Percentiles rank a stretch among this genome's conserved stretches.
phyloP scores from a whole-genome alignment of 2,888 invertebrate species.

The Amiota minor region DNA sequence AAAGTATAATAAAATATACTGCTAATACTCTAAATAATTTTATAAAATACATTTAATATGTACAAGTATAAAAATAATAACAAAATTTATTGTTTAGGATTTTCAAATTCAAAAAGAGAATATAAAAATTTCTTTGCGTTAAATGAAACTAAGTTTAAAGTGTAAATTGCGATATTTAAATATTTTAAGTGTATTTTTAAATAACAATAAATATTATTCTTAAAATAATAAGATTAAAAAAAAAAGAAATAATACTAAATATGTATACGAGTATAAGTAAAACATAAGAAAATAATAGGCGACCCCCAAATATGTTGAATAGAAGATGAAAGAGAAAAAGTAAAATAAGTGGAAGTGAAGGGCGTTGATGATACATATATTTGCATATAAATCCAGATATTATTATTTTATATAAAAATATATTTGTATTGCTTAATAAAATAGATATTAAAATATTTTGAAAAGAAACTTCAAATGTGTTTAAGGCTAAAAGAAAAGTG shows the following conservation, averaged over 20 bases:
- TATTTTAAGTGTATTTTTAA: not conserved
- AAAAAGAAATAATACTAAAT: conserved; percentile 31
- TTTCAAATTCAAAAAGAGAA: conserved; percentile 61
- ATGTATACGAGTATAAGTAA: conserved; percentile 52
- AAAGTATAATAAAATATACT: too few species aligned
- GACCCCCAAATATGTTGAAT: not conserved
- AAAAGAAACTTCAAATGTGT: conserved; percentile 29
- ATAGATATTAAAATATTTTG: conserved; percentile 23
- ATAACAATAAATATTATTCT: conserved; percentile 49
- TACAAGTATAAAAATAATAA: too few species aligned
- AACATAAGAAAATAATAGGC: not conserved
- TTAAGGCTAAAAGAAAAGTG: conserved; percentile 24
- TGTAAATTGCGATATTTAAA: not conserved
- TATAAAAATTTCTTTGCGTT: conserved; percentile 19
- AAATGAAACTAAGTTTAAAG: conserved; percentile 22
- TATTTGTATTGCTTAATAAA: conserved; percentile 2
- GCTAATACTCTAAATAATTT: too few species aligned
- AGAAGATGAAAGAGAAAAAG: not conserved
- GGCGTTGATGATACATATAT: conserved; percentile 18
- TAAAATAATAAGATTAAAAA: conserved; percentile 27
- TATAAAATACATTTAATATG: too few species aligned
- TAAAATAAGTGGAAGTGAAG: not conserved
- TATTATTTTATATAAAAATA: conserved; percentile 27
- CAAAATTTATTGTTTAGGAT: too few species aligned
- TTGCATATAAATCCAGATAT: conserved; percentile 12